A percentile compares a stretch with the other conserved stretches of the same genome.
These are phyloP conservation scores for Tenebrio molitor DNA, from an alignment of 1,140 invertebrate genomes.

Conservation along the genomic window DNA sequence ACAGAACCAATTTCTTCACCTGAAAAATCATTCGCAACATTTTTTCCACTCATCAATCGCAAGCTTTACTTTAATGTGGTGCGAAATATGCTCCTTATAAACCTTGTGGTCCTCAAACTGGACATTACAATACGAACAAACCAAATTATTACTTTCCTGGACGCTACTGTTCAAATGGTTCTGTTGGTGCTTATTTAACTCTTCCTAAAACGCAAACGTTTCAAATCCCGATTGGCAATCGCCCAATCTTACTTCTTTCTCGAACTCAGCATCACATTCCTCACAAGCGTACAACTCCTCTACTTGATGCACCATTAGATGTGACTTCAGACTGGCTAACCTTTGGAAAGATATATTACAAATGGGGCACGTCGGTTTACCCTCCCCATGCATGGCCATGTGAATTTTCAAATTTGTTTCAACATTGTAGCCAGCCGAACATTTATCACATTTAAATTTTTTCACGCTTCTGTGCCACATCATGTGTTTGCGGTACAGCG, in stretches of 20 bases:
- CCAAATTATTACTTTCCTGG: conserved; percentile 46
- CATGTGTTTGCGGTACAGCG: conserved; percentile 53
- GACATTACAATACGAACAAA: conserved; percentile 62
- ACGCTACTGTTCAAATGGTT: conserved; percentile 67
- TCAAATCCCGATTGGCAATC: too few relatives aligned
- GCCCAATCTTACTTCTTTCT: conserved; percentile 72
- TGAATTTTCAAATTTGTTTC: conserved; percentile 73
- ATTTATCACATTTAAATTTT: conserved; percentile 73
- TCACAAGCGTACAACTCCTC: conserved; percentile 79
- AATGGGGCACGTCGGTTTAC: conserved; percentile 74
- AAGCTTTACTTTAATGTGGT: conserved; percentile 69
- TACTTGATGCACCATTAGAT: conserved; percentile 77
- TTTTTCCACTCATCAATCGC: too few relatives aligned
- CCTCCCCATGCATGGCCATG: conserved; percentile 71
- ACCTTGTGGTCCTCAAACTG: conserved; percentile 54
- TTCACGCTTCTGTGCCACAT: conserved; percentile 74
- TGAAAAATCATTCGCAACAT: too few relatives aligned
- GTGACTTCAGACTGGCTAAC: conserved; percentile 79
- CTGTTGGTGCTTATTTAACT: conserved; percentile 70
- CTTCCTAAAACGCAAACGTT: conserved; percentile 69
- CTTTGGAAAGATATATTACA: conserved; percentile 74
- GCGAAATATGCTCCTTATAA: conserved; percentile 68
- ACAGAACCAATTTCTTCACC: conserved; percentile 59
- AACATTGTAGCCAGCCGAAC: conserved; percentile 75
- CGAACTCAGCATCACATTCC: conserved; percentile 80